Percentiles rank a stretch among this genome's conserved stretches.
Evolutionary conservation across 2,797 vertebrate genomes (phyloP).

Genomic region (Avahi laniger): DNA sequence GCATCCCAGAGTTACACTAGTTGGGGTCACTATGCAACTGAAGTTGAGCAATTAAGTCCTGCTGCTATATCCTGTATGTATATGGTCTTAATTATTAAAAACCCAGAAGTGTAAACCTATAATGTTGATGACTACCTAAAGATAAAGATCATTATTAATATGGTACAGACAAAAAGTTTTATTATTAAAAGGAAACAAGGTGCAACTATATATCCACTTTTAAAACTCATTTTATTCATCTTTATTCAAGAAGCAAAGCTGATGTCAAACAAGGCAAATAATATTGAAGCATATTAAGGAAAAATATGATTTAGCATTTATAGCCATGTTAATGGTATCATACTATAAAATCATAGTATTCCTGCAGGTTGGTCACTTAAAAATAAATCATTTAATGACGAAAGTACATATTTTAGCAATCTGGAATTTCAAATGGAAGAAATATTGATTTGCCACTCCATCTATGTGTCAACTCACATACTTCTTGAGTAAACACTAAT

Average conservation of each 20-base stretch:
- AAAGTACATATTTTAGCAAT: slow-evolving; percentile 45
- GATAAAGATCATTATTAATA: slow-evolving; percentile 65
- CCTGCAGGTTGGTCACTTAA: neutral
- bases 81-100: slow-evolving; percentile 44
- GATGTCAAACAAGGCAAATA: slow-evolving; percentile 5
- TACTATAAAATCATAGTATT: slow-evolving; percentile 4
- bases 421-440: neutral
- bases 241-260: neutral
- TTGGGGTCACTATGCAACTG: neutral
- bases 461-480: slow-evolving; percentile 3
- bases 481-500: slow-evolving; percentile 3
- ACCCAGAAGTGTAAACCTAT: slow-evolving; percentile 36
- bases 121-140: slow-evolving; percentile 66
- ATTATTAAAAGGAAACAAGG: slow-evolving; percentile 59
- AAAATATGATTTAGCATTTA: neutral
- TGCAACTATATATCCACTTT: slow-evolving; percentile 47
- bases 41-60: neutral
- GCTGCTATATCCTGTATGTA: neutral
- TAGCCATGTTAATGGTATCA: neutral
- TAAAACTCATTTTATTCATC: slow-evolving; percentile 28
- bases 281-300: neutral
- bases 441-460: slow-evolving; percentile 9
- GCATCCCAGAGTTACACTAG: neutral
- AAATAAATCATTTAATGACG: slow-evolving; percentile 43
- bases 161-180: slow-evolving; percentile 51